These are phyloP conservation scores for Rallus limicola DNA, from an alignment of 2,113 vertebrate species.

Conservation along the genomic window DNA sequence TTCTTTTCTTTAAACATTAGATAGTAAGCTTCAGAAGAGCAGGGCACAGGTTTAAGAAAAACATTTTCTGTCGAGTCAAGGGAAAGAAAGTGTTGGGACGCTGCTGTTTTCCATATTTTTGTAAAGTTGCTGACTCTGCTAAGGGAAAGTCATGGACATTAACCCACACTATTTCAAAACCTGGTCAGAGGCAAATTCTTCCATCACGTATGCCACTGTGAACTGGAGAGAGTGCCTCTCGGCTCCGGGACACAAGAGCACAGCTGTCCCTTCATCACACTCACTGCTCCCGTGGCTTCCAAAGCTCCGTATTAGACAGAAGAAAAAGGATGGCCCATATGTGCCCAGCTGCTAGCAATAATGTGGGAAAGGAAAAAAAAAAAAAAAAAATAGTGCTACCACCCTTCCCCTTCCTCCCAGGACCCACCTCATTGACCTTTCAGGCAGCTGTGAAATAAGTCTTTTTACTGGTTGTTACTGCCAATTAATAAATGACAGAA, in stretches of 20 bases:
- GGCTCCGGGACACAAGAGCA: not conserved
- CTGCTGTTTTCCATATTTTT: not conserved
- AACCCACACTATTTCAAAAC: not conserved
- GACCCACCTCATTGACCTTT: not conserved
- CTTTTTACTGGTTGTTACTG: not conserved
- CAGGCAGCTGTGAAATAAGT: not conserved
- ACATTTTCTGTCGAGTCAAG: not conserved
- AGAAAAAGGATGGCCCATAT: not conserved
- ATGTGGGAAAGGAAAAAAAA: not conserved
- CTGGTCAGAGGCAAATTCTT: not conserved
- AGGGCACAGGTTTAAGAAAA: not conserved
- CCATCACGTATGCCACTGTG: fast-evolving
- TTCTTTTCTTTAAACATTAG: not conserved
- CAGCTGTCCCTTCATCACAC: not conserved
- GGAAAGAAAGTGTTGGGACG: not conserved
- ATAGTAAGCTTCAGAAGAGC: not conserved
- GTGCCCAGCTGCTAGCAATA: not conserved
- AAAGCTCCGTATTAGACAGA: not conserved
- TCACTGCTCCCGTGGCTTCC: not conserved
- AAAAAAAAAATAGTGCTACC: not conserved
- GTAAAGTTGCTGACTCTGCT: not conserved
- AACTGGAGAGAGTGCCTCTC: not conserved
- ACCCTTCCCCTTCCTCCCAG: not conserved
- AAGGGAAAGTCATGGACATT: not conserved
- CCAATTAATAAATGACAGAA: slow-evolving; percentile 14